These are phyloP conservation scores for Seira sanloemensis DNA, from an alignment of 2,888 invertebrate species.

Conservation along the genomic window DNA sequence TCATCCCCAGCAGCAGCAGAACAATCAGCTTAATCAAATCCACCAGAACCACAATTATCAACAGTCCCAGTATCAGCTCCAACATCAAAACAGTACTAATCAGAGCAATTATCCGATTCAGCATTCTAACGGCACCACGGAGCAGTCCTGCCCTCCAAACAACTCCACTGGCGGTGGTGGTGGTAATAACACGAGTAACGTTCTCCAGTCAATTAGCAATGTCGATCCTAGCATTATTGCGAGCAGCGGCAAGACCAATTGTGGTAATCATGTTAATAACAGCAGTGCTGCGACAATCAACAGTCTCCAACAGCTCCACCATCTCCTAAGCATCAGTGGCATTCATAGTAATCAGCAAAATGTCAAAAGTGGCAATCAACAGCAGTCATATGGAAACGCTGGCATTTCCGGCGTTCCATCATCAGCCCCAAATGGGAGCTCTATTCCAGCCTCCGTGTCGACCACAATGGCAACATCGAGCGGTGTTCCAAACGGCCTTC, in stretches of 20 bases:
- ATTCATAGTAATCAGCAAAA: slow-evolving; percentile 60
- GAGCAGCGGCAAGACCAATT: slow-evolving; percentile 24
- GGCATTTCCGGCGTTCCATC: neutral
- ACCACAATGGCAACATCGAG: slow-evolving; percentile 53
- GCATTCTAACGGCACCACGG: slow-evolving; percentile 47
- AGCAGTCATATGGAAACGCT: slow-evolving; percentile 42
- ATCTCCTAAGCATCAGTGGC: slow-evolving; percentile 58
- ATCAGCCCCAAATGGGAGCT: neutral
- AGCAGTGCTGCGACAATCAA: slow-evolving; percentile 55
- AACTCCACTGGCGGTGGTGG: slow-evolving; percentile 43
- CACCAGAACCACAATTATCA: slow-evolving; percentile 73
- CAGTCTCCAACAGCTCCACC: slow-evolving; percentile 62
- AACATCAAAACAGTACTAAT: slow-evolving; percentile 61
- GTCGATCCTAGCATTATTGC: slow-evolving; percentile 31
- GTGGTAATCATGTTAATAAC: slow-evolving; percentile 52
- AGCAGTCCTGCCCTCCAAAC: slow-evolving; percentile 39
- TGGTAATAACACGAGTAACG: slow-evolving; percentile 67
- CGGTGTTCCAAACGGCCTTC: slow-evolving; percentile 66
- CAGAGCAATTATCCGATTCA: slow-evolving; percentile 54
- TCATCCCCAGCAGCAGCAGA: slow-evolving; percentile 74
- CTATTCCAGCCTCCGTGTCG: slow-evolving; percentile 50
- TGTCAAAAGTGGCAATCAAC: slow-evolving; percentile 64
- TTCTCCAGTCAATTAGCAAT: slow-evolving; percentile 62
- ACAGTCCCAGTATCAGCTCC: slow-evolving; percentile 70
- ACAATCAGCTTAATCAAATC: slow-evolving; percentile 75